phyloP scores from a whole-genome alignment of 2,113 vertebrate species.

The Strix aluco region DNA sequence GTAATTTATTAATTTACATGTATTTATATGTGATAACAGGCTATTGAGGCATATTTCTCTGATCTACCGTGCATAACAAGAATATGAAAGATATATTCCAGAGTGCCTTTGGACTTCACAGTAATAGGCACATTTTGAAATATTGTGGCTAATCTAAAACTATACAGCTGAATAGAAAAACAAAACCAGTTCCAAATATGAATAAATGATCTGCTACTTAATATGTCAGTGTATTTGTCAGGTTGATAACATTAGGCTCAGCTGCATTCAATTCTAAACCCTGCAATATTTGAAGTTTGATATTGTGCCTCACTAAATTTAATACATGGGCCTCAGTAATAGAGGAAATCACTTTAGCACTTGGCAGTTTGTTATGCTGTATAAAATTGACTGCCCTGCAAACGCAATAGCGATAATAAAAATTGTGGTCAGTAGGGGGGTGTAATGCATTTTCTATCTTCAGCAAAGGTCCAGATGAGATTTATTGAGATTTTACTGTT shows the following conservation, averaged over 20 bases:
- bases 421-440: slow-evolving; percentile 78
- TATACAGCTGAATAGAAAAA: slow-evolving; percentile 61
- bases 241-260: slow-evolving; percentile 79
- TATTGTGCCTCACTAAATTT: slow-evolving; percentile 82
- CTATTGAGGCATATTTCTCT: slow-evolving; percentile 45
- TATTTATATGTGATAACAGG: slow-evolving; percentile 8
- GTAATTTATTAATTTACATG: slow-evolving; percentile 20
- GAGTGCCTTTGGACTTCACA: slow-evolving; percentile 5
- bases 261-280: slow-evolving; percentile 77
- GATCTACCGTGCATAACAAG: slow-evolving; percentile 7
- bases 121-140: slow-evolving; percentile 48
- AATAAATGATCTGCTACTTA: slow-evolving; percentile 82
- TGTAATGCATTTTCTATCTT: slow-evolving; percentile 78
- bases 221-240: slow-evolving; percentile 82
- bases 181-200: slow-evolving; percentile 73
- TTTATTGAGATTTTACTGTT: slow-evolving; percentile 81
- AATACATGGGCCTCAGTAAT: slow-evolving; percentile 80
- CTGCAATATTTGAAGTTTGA: slow-evolving; percentile 81
- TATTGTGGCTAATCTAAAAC: slow-evolving; percentile 62
- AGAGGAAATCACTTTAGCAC: slow-evolving; percentile 82
- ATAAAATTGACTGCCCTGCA: slow-evolving; percentile 82
- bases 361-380: slow-evolving; percentile 81
- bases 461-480: slow-evolving; percentile 79
- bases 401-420: slow-evolving; percentile 82
- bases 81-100: not conserved